Evolutionary conservation across 2,797 vertebrate genomes (phyloP), one percentile per base, ranked within the genome.

Genomic region (Myotis pilosus): DNA sequence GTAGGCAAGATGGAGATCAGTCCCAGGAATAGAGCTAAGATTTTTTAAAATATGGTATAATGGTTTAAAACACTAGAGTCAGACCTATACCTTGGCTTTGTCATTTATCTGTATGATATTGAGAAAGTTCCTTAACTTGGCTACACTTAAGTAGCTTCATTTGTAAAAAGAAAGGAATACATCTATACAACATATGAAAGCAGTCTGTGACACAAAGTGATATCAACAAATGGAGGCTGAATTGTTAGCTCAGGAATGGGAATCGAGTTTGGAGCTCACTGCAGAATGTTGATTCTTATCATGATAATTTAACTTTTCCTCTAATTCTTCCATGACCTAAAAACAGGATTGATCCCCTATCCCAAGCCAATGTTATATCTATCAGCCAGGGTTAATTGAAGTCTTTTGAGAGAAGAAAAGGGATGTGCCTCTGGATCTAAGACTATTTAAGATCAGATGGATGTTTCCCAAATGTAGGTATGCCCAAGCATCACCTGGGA

Each of bases 231-330:
- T 30, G 13, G 33, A 82, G 19, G 36, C 22, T 49, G 9, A 89
- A 55, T 79, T 89, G 23, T 82, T 92, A 68, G 33, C 47, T 83
- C 33, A 47, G 28, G 19, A 91, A 60, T 33, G 25, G 8, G n/a
- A 81, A 85, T 25, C 30, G 10, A 76, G 69, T 33, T 44, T 87
- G 49, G 69, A 8, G 8, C 87, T 96, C 71, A 94, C 44, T 13
- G 55, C n/a, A 87, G 49, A 90, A 79, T 10, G 44, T 87, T 69
- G 30, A 51, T 82, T 89, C 16, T n/a, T 84, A 33, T 83, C 11
- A n/a, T 68, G 15, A 87, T 87, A 53, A 88, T 47, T 82, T 79
- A 85, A 69, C 30, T 87, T 91, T 47, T 75, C 55, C 91, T 33
- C 51, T 72, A 80, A 4, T 86, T 86, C 28, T 89, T 25, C 4